Evolutionary conservation across 2,888 invertebrate species (phyloP).

Genomic region (Standfussiana lucernea): DNA sequence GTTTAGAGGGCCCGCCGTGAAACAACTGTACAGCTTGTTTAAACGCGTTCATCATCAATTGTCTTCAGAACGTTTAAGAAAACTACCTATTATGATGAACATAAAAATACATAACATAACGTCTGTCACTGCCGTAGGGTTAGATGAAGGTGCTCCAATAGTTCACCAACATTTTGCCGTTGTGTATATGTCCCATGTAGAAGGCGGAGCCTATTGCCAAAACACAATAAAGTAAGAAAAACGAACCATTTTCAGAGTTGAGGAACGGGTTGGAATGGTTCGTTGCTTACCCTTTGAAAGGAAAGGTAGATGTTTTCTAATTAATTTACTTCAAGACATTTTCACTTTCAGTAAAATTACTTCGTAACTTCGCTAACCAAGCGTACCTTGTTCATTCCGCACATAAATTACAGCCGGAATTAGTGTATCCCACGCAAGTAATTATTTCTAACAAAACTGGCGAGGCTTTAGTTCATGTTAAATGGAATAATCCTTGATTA

Average conservation of each 20-base stretch:
- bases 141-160: neutral
- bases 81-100: no score
- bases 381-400: constrained; percentile 30
- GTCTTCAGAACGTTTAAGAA: neutral
- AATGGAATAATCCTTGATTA: constrained; percentile 59
- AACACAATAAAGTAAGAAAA: neutral
- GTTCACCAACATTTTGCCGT: neutral
- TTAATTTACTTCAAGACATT: constrained; percentile 43
- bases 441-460: constrained; percentile 46
- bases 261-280: neutral
- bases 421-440: constrained; percentile 49
- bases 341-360: constrained; percentile 40
- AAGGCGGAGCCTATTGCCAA: neutral
- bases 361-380: constrained; percentile 39
- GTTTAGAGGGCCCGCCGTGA: neutral
- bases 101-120: neutral
- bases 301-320: constrained; percentile 14
- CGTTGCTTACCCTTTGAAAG: neutral
- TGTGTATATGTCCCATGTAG: neutral
- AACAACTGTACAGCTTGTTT: neutral
- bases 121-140: neutral
- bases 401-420: constrained; percentile 54
- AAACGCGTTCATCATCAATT: neutral
- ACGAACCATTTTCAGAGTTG: neutral
- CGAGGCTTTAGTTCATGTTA: constrained; percentile 44